A percentile compares a stretch with the other conserved stretches of the same genome.
phyloP scores from a whole-genome alignment of 2,888 invertebrate genomes.

The Gastrophysa polygoni region DNA sequence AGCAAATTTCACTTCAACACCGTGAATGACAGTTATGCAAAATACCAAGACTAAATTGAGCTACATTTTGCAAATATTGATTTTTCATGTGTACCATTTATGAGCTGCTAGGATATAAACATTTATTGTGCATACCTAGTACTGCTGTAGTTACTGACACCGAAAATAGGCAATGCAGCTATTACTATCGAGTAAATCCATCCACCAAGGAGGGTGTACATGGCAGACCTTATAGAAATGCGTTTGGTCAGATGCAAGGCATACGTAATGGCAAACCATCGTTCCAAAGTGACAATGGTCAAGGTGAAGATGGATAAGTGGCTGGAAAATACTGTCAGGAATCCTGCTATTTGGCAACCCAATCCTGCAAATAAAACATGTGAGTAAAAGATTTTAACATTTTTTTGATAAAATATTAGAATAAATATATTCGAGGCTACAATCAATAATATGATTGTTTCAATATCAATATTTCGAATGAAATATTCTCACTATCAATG shows the following conservation, averaged over 20 bases:
- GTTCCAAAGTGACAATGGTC: constrained; percentile 83
- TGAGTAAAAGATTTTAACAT: background rate
- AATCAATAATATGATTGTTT: too few relatives aligned
- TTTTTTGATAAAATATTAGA: background rate
- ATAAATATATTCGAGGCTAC: too few relatives aligned
- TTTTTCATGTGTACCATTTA: too few relatives aligned
- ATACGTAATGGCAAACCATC: constrained; percentile 84
- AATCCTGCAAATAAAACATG: constrained; percentile 59
- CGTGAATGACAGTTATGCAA: too few relatives aligned
- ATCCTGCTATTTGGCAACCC: constrained; percentile 87
- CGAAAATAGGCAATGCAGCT: constrained; percentile 80
- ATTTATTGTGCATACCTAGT: constrained; percentile 64
- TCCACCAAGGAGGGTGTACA: constrained; percentile 76
- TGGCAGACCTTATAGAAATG: constrained; percentile 74
- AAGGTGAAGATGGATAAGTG: constrained; percentile 88
- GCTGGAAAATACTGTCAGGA: constrained; percentile 85
- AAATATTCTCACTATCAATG: too few relatives aligned
- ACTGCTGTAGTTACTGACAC: constrained; percentile 86
- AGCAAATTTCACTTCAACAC: too few relatives aligned
- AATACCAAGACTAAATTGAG: too few relatives aligned
- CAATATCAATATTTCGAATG: too few relatives aligned
- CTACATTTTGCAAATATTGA: too few relatives aligned
- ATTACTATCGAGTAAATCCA: constrained; percentile 80
- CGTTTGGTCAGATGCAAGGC: constrained; percentile 83
- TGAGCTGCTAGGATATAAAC: too few relatives aligned